phyloP scores from a whole-genome alignment of 2,888 invertebrate species.

The Chymomyza caudatula region DNA sequence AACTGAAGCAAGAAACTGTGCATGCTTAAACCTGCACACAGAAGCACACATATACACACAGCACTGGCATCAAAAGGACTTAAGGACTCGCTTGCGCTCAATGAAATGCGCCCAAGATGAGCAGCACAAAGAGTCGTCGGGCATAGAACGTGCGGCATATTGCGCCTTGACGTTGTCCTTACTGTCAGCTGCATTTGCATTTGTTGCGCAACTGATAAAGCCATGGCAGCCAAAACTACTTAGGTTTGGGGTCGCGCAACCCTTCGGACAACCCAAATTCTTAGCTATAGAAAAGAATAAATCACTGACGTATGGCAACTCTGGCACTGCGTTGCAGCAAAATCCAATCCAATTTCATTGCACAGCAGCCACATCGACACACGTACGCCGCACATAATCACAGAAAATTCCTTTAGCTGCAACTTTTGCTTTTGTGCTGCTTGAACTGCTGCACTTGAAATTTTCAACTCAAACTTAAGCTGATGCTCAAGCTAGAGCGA shows the following conservation, averaged over 20 bases:
- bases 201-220: constrained; percentile 46
- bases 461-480: constrained; percentile 36
- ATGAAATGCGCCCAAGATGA: constrained; percentile 48
- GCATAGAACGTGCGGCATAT: neutral
- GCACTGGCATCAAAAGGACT: constrained; percentile 22
- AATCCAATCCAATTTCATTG: constrained; percentile 59
- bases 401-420: constrained; percentile 8
- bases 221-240: constrained; percentile 21
- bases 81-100: constrained; percentile 43
- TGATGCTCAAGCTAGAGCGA: constrained; percentile 18
- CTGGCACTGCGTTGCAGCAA: constrained; percentile 28
- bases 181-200: constrained; percentile 46
- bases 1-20: constrained; percentile 58
- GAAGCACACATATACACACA: constrained; percentile 3
- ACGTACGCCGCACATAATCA: neutral
- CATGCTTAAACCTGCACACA: constrained; percentile 13
- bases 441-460: constrained; percentile 43
- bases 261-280: neutral
- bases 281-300: constrained; percentile 40
- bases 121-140: neutral
- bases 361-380: constrained; percentile 4
- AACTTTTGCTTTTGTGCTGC: constrained; percentile 17
- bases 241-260: neutral
- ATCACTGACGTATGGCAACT: constrained; percentile 53
- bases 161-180: constrained; percentile 11